phyloP scores from a whole-genome alignment of 2,888 invertebrate species.

The Hartigia nigra region DNA sequence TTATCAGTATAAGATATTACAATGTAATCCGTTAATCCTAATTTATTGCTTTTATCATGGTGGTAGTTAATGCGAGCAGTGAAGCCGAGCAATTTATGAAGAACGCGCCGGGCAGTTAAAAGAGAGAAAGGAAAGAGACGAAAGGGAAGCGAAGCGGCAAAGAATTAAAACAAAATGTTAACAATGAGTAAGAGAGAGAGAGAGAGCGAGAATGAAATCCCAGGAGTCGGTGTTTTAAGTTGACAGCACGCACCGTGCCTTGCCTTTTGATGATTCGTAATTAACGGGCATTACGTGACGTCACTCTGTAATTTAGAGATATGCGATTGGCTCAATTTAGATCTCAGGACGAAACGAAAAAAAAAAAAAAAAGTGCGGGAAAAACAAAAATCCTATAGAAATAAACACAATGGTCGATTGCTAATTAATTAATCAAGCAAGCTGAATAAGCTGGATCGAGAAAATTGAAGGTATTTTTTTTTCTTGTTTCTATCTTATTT shows the following conservation, averaged over 20 bases:
- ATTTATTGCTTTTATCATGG: conserved; percentile 18
- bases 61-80: conserved; percentile 15
- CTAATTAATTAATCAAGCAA: background rate
- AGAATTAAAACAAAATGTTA: background rate
- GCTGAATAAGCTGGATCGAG: background rate
- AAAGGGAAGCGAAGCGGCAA: background rate
- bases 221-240: background rate
- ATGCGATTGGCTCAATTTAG: background rate
- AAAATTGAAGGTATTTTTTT: background rate
- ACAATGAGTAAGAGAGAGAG: background rate
- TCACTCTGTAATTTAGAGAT: background rate
- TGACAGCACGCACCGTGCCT: background rate
- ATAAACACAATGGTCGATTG: background rate
- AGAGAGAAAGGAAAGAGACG: background rate
- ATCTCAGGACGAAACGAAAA: background rate
- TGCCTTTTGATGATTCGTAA: background rate
- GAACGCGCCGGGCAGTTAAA: background rate
- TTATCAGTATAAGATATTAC: conserved; percentile 4
- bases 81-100: background rate
- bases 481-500: background rate
- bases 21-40: conserved; percentile 22
- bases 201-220: background rate
- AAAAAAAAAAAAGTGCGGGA: background rate
- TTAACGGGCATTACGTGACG: background rate
- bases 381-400: background rate